Base-by-base conservation (phyloP, 1,140 invertebrate species). In the Idris sp. region DNA sequence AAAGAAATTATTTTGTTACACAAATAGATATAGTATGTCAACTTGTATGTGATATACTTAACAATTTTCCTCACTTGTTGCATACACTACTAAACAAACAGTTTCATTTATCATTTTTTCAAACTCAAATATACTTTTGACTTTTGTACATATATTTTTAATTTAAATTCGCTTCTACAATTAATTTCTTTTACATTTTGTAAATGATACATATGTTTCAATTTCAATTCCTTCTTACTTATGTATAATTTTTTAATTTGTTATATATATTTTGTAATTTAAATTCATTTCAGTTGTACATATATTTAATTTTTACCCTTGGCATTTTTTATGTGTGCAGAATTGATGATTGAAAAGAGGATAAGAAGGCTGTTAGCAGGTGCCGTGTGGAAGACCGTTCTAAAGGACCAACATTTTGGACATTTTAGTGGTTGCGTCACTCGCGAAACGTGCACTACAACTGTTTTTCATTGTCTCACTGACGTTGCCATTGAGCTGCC, bases 361-460 rank as follows among this genome's bases (percentile, higher is more conserved):
- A 51, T n/a, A 14, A 36, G 18, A 6, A 5, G 49, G 16, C 10
- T 30, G 28, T 22, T 26, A 41, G 13, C 10, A 35, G 53, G 16
- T 35, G 3, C 5, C 18, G 28, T 9, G 10, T 26, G 36, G 38
- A 41, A 56, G 36, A 56, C 26, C 26, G 26, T 8, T n/a, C n/a
- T 28, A 1, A 28, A 28, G 26, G 26, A 28, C 26, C 26, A 28
- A 1, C n/a, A n/a, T 28, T 8, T 1, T 8, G 5, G 11, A 10
- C 2, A 43, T 4, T 9, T 43, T 43, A 44, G 26, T 6, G 19
- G 15, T 9, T 59, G 31, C 54, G 31, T 13, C 56, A 41, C 44
- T 49, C 44, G 59, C 78, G 73, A 71, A 71, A 67, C 79, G 38
- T 62, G 75, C 76, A 80, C 75, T 79, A 81, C 77, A 62, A 83